These are phyloP conservation scores for Trisateles emortualis DNA, from an alignment of 2,888 invertebrate species.

Conservation along the genomic window DNA sequence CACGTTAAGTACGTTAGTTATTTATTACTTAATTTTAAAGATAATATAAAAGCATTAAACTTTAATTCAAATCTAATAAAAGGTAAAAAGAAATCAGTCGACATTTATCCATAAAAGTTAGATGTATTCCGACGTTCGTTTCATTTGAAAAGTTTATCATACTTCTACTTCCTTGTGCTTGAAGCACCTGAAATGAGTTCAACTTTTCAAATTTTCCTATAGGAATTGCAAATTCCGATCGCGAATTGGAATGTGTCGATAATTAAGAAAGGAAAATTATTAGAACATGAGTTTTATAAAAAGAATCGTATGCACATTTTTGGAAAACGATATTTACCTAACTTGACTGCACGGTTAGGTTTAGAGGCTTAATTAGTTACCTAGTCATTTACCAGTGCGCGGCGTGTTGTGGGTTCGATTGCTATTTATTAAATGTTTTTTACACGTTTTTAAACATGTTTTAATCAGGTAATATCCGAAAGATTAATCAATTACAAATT, in stretches of 20 bases:
- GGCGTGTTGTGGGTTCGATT: too few species aligned
- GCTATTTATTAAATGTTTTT: too few species aligned
- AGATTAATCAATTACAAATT: too few species aligned
- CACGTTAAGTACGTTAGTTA: too few species aligned
- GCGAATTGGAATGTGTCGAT: constrained; percentile 51
- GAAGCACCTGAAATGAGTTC: constrained; percentile 67
- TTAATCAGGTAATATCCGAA: too few species aligned
- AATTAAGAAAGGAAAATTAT: constrained; percentile 50
- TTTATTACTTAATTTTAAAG: too few species aligned
- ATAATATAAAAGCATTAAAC: neutral
- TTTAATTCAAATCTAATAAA: constrained; percentile 22
- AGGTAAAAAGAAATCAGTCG: constrained; percentile 27
- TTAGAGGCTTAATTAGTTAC: too few species aligned
- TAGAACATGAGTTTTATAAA: constrained; percentile 14
- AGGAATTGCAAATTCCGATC: constrained; percentile 74
- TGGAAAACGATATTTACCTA: neutral
- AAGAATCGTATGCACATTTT: neutral
- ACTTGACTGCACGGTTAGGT: too few species aligned
- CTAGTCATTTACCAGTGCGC: too few species aligned
- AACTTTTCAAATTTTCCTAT: constrained; percentile 84
- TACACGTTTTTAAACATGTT: too few species aligned
- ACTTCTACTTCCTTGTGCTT: constrained; percentile 53
- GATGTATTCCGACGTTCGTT: constrained; percentile 49
- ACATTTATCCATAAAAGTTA: constrained; percentile 56
- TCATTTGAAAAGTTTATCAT: constrained; percentile 72